phyloP scores from a whole-genome alignment of 2,113 vertebrate species.

The Datnioides undecimradiatus region DNA sequence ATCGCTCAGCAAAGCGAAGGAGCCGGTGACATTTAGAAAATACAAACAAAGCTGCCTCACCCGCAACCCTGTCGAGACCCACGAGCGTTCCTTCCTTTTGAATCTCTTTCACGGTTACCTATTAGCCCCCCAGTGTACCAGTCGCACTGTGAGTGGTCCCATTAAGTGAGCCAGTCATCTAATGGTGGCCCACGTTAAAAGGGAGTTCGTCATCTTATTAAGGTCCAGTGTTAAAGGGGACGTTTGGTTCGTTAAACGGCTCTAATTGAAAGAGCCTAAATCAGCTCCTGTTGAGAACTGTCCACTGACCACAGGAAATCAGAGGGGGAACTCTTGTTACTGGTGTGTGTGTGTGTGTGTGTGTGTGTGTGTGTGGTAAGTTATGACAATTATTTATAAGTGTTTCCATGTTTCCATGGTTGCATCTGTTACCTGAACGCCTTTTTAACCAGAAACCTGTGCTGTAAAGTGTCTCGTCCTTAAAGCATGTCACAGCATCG shows the following conservation, averaged over 20 bases:
- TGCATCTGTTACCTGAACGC: background rate
- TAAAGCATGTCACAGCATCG: background rate
- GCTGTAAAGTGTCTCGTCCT: background rate
- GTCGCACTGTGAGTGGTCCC: conserved; percentile 15
- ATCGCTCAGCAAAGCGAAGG: background rate
- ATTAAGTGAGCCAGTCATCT: background rate
- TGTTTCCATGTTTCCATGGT: background rate
- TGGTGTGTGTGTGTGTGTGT: background rate
- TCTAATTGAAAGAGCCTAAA: conserved; percentile 45
- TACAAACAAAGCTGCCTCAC: background rate
- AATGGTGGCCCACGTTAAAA: background rate
- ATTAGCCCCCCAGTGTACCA: background rate
- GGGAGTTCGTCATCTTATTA: conserved; percentile 5
- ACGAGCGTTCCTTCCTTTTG: background rate
- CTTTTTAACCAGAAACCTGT: background rate
- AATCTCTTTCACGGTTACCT: background rate
- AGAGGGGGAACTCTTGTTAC: background rate
- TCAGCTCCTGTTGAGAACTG: conserved; percentile 35
- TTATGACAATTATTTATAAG: background rate
- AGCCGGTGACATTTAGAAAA: background rate
- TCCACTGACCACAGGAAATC: background rate
- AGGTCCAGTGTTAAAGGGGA: conserved; percentile 6
- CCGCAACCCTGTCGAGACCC: background rate
- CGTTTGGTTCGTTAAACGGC: conserved; percentile 29
- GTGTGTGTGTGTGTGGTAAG: background rate